Base-by-base conservation (phyloP, 1,140 invertebrate species). In the Odontomachus brunneus region DNA sequence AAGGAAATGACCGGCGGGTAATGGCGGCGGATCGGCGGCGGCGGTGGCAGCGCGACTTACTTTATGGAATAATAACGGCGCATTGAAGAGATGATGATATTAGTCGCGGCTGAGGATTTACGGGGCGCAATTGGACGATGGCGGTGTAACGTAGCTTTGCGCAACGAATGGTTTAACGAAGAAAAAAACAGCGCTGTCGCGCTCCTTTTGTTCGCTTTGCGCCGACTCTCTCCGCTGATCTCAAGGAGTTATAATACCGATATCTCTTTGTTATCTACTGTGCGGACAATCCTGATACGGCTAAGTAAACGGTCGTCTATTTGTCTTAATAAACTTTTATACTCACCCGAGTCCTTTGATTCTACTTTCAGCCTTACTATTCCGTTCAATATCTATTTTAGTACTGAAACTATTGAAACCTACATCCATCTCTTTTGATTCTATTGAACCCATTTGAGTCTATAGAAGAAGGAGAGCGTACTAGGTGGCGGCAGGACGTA, bases 61-160 rank as follows among this genome's bases (percentile, higher is more conserved):
- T 22, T 11, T 60, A 53, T 59, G 17, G 59, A 78, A 75, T 73
- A 87, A 76, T 76, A 78, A 86, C 48, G 51, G 69, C 15, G 66
- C 59, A 80, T 80, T 80, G 51, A 80, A 71, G 65, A 69, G 75
- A 87, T 86, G 74, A 78, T 60, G 73, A 83, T 71, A 63, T 86
- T 76, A 83, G 67, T 82, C 82, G 75, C 33, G 33, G 33, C 33
- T 11, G 22, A 44, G 69, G 75, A 80, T 80, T 80, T 80, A 80
- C 65, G 51, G 75, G n/a, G 63, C 33, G 49, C 59, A 87, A 87
- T 82, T 63, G 69, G 24, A 60, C 59, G 26, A 57, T 48, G 65
- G 9, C 57, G 69, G 69, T 26, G 75, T 71, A 71, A 69, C 57
- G 75, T 26, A 51, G 51, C 48, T 57, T 38, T 19, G 75, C 14